Evolutionary conservation across 2,113 vertebrate genomes (phyloP), one percentile per base, ranked within the genome.

Genomic region (Dascyllus trimaculatus): DNA sequence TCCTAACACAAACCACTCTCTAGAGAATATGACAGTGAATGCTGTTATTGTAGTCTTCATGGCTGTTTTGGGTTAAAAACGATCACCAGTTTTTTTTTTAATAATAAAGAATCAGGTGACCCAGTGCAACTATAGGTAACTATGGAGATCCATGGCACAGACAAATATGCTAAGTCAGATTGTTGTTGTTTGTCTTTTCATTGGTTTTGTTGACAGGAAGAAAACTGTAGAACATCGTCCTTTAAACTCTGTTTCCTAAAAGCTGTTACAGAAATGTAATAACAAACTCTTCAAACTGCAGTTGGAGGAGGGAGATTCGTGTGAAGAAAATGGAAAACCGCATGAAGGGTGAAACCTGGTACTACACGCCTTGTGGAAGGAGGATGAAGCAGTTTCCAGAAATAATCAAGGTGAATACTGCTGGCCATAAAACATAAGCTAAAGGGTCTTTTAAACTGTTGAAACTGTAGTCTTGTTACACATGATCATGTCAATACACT

Each of bases 371-470:
- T 6, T 99, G 97, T 73, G 98, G 98, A 40, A 96, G 98, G 86
- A 95, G 97, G 85, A 98, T 99, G 96, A 99, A 99, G 85, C 98
- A 99, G 71, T 98, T 99, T 85, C 97, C 97, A 0, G 98, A 99
- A 93, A 96, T 98, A 83, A 95, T 99, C 78, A 99, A 99, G 96
- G 98, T 93, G 63, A n/a, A 29, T 61, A 49, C 35, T 17, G 5
- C 1, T 1, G 0, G 18, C 21, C 9, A n/a, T 40, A 45, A 11
- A 0, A 52, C 18, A 21, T n/a, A 11, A 75, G 35, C 11, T 40
- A 11, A 26, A 18, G 65, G 21, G 7, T 40, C 5, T 25, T 60
- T 60, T 13, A 60, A 51, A 17, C 11, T 11, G 4, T 43, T 65
- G 4, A 58, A 74, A 29, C 10, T 19, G 21, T 6, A 4, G 24